Evolutionary conservation across 2,888 invertebrate species (phyloP), one percentile per base, ranked within the genome.

Genomic region (Thymelicus lineola): DNA sequence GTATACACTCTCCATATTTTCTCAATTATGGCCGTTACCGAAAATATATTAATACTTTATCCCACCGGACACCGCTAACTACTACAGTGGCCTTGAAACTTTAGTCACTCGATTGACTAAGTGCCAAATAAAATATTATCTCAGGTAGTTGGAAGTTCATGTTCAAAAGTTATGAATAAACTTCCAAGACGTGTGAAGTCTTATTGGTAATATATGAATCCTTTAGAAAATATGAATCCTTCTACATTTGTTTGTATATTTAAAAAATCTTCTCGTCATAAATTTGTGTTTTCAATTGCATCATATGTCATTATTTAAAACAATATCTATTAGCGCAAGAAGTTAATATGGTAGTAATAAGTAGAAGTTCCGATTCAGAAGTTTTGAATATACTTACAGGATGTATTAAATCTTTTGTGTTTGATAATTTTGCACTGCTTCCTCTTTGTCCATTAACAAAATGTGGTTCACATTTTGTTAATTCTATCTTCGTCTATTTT

Each of bases 41-140:
- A 69, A 69, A 69, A 69, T 69, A 69, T 64, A 64, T 70, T 64
- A 70, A 64, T 62, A 70, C 69, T 64, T 59, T 64, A 70, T 71
- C 71, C 72, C 75, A 72, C 62, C 65, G 68, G 70, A 63, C 66
- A 73, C 72, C 73, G 58, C 73, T 73, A 73, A 79, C 70, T 61
- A 75, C 73, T 75, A 72, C 46, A 53, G 48, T 79, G 80, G 83
- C 87, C 87, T 85, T 87, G 86, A 76, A 71, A 75, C 80, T 78
- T 73, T 79, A 77, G 73, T 75, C 73, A 75, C 73, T 50, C 76
- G 75, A 77, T 86, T 89, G 88, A 88, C 77, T 75, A 72, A 76
- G 82, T 86, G 89, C 89, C 89, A 89, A 89, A 84, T 82, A 83
- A 86, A 88, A 89, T 87, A 87, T 86, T 84, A 83, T 79, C 82